Evolutionary conservation across 2,888 invertebrate genomes (phyloP).

Genomic region (Drosophila cognata): DNA sequence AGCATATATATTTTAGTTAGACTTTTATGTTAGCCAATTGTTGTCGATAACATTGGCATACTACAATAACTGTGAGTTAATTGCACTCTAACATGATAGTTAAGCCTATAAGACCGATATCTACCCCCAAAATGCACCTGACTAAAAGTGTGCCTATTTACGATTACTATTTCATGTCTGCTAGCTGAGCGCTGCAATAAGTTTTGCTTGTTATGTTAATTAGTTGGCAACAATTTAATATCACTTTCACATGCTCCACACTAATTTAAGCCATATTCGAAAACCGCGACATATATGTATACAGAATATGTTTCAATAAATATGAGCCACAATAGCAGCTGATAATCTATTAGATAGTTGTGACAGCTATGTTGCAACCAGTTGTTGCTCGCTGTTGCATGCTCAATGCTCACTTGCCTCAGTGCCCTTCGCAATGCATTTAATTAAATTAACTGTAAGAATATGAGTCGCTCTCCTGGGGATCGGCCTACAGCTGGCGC

Average conservation of each 20-base stretch:
- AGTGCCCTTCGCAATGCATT: constrained; percentile 36
- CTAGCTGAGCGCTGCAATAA: neutral
- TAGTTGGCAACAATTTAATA: neutral
- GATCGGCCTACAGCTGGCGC: constrained; percentile 34
- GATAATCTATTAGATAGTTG: constrained; percentile 49
- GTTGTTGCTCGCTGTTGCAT: constrained; percentile 16
- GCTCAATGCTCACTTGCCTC: constrained; percentile 17
- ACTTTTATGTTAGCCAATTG: neutral
- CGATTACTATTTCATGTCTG: neutral
- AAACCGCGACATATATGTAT: neutral
- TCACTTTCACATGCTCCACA: neutral
- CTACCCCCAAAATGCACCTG: neutral
- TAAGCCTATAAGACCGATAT: neutral
- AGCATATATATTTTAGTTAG: neutral
- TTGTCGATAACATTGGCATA: neutral
- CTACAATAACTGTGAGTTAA: neutral
- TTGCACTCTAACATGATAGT: constrained; percentile 1
- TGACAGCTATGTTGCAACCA: constrained; percentile 58
- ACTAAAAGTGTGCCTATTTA: neutral
- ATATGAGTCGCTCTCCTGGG: constrained; percentile 25
- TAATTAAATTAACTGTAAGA: constrained; percentile 71
- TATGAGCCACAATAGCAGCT: constrained; percentile 38
- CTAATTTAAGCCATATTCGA: neutral
- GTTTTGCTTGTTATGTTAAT: neutral
- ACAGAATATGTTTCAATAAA: neutral